These are phyloP conservation scores for Mormyrus lacerda DNA, from an alignment of 2,113 vertebrate species.

Conservation along the genomic window DNA sequence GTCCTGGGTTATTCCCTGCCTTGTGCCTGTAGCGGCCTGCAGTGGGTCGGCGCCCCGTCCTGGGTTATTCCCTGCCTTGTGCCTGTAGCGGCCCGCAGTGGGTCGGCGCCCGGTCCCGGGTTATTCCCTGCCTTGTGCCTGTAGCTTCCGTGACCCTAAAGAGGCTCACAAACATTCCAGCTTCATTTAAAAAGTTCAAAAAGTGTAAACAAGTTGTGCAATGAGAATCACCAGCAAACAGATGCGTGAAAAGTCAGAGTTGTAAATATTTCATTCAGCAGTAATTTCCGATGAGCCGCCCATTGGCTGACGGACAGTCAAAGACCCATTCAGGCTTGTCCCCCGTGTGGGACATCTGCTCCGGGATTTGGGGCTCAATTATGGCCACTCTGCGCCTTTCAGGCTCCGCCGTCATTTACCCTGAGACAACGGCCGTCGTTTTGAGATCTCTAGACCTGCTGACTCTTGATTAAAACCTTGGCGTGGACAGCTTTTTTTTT, in stretches of 20 bases:
- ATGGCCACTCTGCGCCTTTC: neutral
- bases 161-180: neutral
- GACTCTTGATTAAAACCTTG: constrained; percentile 40
- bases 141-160: neutral
- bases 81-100: too few relatives aligned
- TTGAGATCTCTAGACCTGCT: constrained; percentile 13
- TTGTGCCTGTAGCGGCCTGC: neutral
- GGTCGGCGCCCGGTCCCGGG: too few relatives aligned
- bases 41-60: neutral
- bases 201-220: neutral
- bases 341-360: neutral
- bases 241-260: neutral
- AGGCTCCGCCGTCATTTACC: constrained; percentile 19
- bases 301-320: neutral
- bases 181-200: neutral
- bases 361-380: neutral
- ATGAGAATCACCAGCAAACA: neutral
- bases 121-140: neutral
- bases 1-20: neutral
- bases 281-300: neutral
- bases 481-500: constrained; percentile 28
- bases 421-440: neutral
- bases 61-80: neutral
- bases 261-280: neutral
- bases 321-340: neutral